Conservation (phyloP, 2,888 invertebrate genomes). For the Synergus laeviventris region DNA sequence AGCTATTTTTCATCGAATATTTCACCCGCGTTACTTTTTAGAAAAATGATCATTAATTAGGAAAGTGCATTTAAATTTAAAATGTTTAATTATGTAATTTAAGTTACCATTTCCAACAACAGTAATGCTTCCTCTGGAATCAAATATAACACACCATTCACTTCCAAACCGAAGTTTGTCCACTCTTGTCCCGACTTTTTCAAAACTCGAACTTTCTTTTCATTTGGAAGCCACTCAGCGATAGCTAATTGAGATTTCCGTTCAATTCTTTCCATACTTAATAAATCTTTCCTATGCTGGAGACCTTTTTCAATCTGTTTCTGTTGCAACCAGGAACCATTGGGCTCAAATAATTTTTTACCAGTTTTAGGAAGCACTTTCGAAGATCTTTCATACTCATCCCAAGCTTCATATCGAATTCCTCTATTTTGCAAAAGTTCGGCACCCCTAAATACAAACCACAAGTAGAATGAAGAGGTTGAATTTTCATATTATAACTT, state of each 20-base stretch:
- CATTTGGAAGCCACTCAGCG: slow-evolving; percentile 79
- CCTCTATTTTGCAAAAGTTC: slow-evolving; percentile 68
- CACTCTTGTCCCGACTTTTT: slow-evolving; percentile 79
- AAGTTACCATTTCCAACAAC: slow-evolving; percentile 81
- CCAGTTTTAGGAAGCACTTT: slow-evolving; percentile 78
- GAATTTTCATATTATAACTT: no score
- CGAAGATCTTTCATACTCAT: slow-evolving; percentile 75
- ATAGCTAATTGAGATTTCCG: slow-evolving; percentile 78
- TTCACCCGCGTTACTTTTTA: neutral
- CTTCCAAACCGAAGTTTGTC: slow-evolving; percentile 78
- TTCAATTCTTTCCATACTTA: slow-evolving; percentile 80
- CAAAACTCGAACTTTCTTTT: slow-evolving; percentile 78
- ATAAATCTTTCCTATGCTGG: slow-evolving; percentile 77
- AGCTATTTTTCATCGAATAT: no score
- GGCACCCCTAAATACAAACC: slow-evolving; percentile 61
- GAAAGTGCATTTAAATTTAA: no score
- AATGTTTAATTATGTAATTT: neutral
- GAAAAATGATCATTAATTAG: no score
- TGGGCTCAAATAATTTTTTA: slow-evolving; percentile 78
- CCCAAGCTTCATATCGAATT: slow-evolving; percentile 63
- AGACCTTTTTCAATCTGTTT: slow-evolving; percentile 80
- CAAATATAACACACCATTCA: slow-evolving; percentile 77
- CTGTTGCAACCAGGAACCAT: slow-evolving; percentile 79
- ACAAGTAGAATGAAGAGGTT: no score
- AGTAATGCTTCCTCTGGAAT: slow-evolving; percentile 83